Percentiles rank a stretch among this genome's conserved stretches.
phyloP scores from a whole-genome alignment of 2,113 vertebrate genomes.

The Myotis lucifugus region DNA sequence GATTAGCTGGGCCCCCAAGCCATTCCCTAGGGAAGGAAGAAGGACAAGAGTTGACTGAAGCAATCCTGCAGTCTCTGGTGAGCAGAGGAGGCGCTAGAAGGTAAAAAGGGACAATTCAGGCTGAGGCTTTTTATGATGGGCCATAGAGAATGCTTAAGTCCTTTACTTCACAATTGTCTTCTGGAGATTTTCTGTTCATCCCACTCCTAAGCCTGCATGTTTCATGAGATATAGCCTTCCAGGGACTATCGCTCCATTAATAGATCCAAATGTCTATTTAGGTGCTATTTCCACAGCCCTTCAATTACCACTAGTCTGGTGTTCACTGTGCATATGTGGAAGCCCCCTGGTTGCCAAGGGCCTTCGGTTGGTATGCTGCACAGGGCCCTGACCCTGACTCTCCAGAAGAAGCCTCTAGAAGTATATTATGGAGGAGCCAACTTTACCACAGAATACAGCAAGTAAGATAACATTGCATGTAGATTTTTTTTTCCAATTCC shows the following conservation, averaged over 20 bases:
- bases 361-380: conserved; percentile 21
- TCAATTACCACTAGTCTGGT: conserved; percentile 38
- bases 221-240: neutral
- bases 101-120: conserved; percentile 60
- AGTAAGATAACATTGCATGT: conserved; percentile 50
- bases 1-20: conserved; percentile 12
- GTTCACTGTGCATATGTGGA: conserved; percentile 65
- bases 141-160: neutral
- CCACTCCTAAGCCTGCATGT: neutral
- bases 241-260: neutral
- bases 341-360: conserved; percentile 62
- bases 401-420: conserved; percentile 56
- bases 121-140: neutral
- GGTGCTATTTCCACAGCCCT: conserved; percentile 68
- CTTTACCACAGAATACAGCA: conserved; percentile 68
- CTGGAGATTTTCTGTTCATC: neutral
- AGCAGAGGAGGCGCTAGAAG: conserved; percentile 40
- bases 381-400: conserved; percentile 39
- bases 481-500: neutral
- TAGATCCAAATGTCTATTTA: conserved; percentile 34
- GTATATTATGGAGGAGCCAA: conserved; percentile 55
- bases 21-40: neutral
- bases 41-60: conserved; percentile 7
- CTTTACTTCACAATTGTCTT: neutral
- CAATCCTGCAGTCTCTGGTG: conserved; percentile 53